phyloP scores from a whole-genome alignment of 2,888 invertebrate genomes.

The Panzeria rudis region DNA sequence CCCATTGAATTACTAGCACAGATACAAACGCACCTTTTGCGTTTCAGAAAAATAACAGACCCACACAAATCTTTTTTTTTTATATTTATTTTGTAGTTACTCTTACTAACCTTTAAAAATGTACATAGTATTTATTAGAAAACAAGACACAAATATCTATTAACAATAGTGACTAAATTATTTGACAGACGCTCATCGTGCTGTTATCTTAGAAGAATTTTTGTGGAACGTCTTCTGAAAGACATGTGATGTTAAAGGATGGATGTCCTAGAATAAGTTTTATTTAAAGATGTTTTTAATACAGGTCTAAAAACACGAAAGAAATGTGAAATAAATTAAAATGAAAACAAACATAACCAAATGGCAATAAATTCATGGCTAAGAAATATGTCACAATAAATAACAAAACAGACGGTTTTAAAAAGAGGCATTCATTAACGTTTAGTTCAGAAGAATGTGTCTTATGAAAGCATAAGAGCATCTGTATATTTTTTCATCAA shows the following conservation, averaged over 20 bases:
- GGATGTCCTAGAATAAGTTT: neutral
- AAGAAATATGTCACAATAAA: conserved; percentile 44
- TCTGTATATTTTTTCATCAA: too few relatives aligned
- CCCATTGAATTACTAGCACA: conserved; percentile 7
- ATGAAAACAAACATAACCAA: conserved; percentile 6
- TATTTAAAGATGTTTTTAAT: conserved; percentile 29
- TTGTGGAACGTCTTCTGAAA: conserved; percentile 37
- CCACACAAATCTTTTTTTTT: conserved; percentile 61
- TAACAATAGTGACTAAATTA: conserved; percentile 69
- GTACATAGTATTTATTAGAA: neutral
- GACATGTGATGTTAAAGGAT: conserved; percentile 28
- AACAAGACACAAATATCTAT: neutral
- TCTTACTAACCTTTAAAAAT: conserved; percentile 44
- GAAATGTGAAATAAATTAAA: conserved; percentile 38
- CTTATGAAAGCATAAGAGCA: neutral
- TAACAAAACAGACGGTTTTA: conserved; percentile 7
- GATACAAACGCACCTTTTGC: conserved; percentile 53
- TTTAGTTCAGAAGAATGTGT: conserved; percentile 17
- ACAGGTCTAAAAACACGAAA: neutral
- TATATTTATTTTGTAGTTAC: conserved; percentile 40
- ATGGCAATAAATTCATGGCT: conserved; percentile 7
- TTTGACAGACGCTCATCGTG: conserved; percentile 51
- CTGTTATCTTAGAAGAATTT: conserved; percentile 52
- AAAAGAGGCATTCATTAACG: conserved; percentile 1
- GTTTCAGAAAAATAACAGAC: conserved; percentile 24